Conservation (phyloP, 35 echinoderm and acorn worm genomes). For the Amphiura filiformis region DNA sequence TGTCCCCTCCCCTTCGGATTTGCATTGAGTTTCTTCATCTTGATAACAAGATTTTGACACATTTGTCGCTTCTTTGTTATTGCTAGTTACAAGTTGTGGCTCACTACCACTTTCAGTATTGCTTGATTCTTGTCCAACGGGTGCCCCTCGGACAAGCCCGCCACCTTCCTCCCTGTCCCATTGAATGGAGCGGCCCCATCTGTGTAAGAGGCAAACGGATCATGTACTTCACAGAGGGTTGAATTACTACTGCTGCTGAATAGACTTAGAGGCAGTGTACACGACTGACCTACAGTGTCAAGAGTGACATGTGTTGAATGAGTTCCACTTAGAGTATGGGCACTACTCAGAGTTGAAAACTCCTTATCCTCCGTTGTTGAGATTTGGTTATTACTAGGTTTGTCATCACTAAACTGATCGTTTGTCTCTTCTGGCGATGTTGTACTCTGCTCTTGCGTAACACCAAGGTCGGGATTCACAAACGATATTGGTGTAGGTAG, state of each 20-base stretch:
- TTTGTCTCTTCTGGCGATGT: neutral
- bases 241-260: conserved; percentile 60
- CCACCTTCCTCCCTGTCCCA: no score
- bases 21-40: neutral
- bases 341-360: neutral
- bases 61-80: neutral
- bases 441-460: neutral
- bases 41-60: neutral
- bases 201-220: conserved; percentile 48
- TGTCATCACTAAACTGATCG: neutral
- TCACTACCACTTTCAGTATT: neutral
- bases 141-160: conserved; percentile 41
- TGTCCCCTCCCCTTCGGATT: conserved; percentile 12
- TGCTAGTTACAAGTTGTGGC: neutral
- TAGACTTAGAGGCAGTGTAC: conserved; percentile 75
- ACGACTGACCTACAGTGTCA: conserved; percentile 67
- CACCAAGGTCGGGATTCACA: neutral
- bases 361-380: neutral
- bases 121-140: conserved; percentile 78
- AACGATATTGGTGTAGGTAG: conserved; percentile 63
- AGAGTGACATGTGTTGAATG: conserved; percentile 23
- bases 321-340: conserved; percentile 17
- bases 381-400: no score
- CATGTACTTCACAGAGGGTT: conserved; percentile 77
- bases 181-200: conserved; percentile 19